Evolutionary conservation across 2,797 vertebrate genomes (phyloP), one percentile per base, ranked within the genome.

Genomic region (Stomatorhinus walkeri): DNA sequence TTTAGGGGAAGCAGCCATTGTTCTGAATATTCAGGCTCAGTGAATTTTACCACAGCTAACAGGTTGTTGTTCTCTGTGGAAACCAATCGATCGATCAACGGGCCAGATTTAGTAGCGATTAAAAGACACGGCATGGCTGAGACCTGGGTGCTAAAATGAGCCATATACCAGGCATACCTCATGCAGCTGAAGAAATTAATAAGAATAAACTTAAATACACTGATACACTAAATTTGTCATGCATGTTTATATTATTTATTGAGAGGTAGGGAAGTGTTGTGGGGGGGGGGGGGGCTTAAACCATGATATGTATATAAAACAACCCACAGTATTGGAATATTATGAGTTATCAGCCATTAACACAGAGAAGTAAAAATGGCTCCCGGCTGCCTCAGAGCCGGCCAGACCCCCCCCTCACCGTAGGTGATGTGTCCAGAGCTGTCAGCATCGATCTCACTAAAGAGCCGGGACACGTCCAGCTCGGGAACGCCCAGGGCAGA

Each of bases 401-500:
- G 9, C 81, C 22, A 49, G 8, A 49, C 43, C 43, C 43, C 43
- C 79, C 36, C 95, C 97, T 96, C 92, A 99, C 98, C 95, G 19
- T 97, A 99, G 22, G 97, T 97, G 89, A 99, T 95, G 90, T 95
- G 96, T 81, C 95, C 95, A 0, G 97, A 97, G 89, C 93, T 90
- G 89, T 98, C 97, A 0, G 95, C 93, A 89, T 98, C 97, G 54
- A 99, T 98, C 91, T 97, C 97, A 91, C 94, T 95, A 92, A 99
- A 99, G 86, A 99, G 98, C 40, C 95, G 90, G 85, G 94, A 94
- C 92, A 98, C 95, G 85, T 99, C 96, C 2, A 99, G 95, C 68
- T 97, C 94, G 0, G 96, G 96, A 64, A 99, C 95, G 19, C 98
- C 97, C 83, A 99, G 94, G 88, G 97, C 95, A 6, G 97, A 98